These are phyloP conservation scores for Tachina grossa DNA, from an alignment of 2,888 invertebrate genomes.

Conservation along the genomic window DNA sequence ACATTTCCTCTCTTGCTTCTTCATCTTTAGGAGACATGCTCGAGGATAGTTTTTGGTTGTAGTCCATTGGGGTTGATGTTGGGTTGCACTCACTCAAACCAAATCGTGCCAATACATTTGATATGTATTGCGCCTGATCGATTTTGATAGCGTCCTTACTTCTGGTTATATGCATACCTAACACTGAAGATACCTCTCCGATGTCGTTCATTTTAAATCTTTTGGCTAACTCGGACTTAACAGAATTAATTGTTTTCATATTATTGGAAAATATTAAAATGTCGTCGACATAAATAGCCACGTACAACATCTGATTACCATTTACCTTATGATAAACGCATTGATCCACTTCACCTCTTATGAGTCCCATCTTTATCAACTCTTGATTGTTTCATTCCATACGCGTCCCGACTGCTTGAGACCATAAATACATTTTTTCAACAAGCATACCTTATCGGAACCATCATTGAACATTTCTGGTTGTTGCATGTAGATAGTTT, in stretches of 20 bases:
- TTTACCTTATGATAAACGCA: too few species aligned
- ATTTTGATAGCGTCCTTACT: slow-evolving; percentile 9
- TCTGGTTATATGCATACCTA: slow-evolving; percentile 47
- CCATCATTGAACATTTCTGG: slow-evolving; percentile 1
- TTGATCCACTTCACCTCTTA: too few species aligned
- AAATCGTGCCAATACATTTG: slow-evolving; percentile 55
- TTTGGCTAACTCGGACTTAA: too few species aligned
- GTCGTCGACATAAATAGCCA: background rate
- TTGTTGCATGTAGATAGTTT: slow-evolving; percentile 49
- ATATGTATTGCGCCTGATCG: slow-evolving; percentile 59
- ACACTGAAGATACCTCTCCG: slow-evolving; percentile 49
- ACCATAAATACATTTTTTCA: background rate
- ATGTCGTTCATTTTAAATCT: slow-evolving; percentile 58
- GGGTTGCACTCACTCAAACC: slow-evolving; percentile 57
- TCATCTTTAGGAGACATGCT: too few species aligned
- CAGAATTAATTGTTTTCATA: too few species aligned
- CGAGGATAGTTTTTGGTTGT: background rate
- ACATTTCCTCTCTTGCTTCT: too few species aligned
- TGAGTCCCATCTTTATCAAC: too few species aligned
- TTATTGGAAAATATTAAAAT: background rate
- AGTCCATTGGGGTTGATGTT: slow-evolving; percentile 39
- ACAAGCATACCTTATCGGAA: background rate
- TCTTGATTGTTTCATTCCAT: background rate
- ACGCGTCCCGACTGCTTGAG: background rate
- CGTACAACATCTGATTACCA: background rate